phyloP scores from a whole-genome alignment of 2,113 vertebrate species.

The Morone chrysops region DNA sequence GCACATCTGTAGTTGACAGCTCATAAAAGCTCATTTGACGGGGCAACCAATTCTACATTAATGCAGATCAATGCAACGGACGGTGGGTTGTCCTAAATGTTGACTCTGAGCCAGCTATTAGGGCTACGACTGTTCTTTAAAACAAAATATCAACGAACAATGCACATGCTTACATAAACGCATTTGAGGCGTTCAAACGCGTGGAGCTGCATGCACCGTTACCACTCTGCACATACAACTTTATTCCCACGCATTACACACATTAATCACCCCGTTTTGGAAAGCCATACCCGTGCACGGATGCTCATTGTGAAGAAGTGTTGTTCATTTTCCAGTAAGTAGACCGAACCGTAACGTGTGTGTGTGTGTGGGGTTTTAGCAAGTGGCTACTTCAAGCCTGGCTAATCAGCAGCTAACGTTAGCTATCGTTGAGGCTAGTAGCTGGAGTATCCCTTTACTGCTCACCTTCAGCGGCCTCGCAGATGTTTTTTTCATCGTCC shows the following conservation, averaged over 20 bases:
- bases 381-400: constrained; percentile 67
- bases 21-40: neutral
- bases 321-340: neutral
- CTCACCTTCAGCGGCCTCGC: constrained; percentile 82
- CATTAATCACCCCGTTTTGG: accelerated
- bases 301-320: neutral
- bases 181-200: constrained; percentile 57
- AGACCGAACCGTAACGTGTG: constrained; percentile 21
- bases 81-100: neutral
- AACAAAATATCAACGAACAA: constrained; percentile 62
- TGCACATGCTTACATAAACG: constrained; percentile 79
- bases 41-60: neutral
- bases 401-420: constrained; percentile 76
- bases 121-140: constrained; percentile 32
- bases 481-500: constrained; percentile 73
- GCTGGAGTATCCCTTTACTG: constrained; percentile 71
- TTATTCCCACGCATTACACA: neutral
- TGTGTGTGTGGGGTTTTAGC: constrained; percentile 43
- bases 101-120: constrained; percentile 15
- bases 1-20: constrained; percentile 14
- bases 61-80: neutral
- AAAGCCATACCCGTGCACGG: neutral
- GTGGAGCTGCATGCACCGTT: constrained; percentile 40
- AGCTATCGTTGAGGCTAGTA: constrained; percentile 64
- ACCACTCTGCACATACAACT: constrained; percentile 42